Percentiles rank a stretch among this genome's conserved stretches.
phyloP scores from a whole-genome alignment of 2,113 vertebrate species.

The Myotis davidii region DNA sequence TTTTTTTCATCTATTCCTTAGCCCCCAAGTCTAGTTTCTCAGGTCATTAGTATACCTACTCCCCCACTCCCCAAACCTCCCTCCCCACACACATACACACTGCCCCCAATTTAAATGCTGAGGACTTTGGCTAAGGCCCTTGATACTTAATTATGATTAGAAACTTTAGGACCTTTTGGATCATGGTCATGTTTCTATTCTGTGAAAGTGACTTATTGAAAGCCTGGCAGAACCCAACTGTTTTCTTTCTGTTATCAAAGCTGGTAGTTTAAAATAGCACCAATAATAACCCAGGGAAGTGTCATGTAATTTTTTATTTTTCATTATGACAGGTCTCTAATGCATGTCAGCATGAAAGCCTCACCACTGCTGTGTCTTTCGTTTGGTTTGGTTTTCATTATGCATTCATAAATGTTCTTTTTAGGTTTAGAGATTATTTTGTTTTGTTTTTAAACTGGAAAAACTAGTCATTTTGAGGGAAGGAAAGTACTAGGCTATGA shows the following conservation, averaged over 20 bases:
- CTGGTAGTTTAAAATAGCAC: constrained; percentile 67
- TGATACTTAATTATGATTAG: constrained; percentile 67
- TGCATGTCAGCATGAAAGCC: constrained; percentile 71
- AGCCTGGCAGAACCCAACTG: constrained; percentile 81
- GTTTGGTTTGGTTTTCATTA: constrained; percentile 16
- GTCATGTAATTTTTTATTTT: constrained; percentile 69
- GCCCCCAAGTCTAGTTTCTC: not conserved
- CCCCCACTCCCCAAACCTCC: not conserved
- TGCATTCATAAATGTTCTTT: constrained; percentile 58
- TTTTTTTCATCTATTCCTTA: not conserved
- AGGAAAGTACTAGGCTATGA: not conserved
- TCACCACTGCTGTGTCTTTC: constrained; percentile 55
- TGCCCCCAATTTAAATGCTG: constrained; percentile 38
- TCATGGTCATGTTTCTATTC: constrained; percentile 71
- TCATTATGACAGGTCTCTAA: constrained; percentile 75
- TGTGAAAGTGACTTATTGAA: constrained; percentile 80
- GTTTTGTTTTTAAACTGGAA: constrained; percentile 74
- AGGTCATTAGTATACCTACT: constrained; percentile 35
- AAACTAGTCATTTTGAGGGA: constrained; percentile 59
- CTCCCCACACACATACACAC: no score
- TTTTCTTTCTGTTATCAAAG: constrained; percentile 85
- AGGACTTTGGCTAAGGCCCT: constrained; percentile 79
- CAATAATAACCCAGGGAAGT: constrained; percentile 72
- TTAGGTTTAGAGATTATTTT: constrained; percentile 36
- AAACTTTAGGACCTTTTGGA: constrained; percentile 75